Evolutionary conservation across 2,888 invertebrate species (phyloP).

Genomic region (Galerucella nymphaeae): DNA sequence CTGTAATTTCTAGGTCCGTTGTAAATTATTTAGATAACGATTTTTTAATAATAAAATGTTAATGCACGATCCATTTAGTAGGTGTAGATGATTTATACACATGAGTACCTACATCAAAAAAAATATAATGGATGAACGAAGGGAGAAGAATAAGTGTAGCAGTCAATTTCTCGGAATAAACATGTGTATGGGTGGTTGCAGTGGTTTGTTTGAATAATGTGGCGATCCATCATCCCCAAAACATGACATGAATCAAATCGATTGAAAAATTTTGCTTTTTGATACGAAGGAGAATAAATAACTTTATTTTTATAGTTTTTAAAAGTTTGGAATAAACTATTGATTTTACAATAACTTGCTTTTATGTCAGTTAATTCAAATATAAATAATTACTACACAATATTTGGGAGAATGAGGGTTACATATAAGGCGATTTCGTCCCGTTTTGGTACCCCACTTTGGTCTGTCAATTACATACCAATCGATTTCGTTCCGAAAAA

Average conservation of each 20-base stretch:
- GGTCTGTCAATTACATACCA: no score
- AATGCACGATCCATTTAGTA: conserved; percentile 6
- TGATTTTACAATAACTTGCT: no score
- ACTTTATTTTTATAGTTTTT: background rate
- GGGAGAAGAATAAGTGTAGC: conserved; percentile 13
- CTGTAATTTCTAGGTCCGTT: background rate
- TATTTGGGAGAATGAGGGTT: no score
- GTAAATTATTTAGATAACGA: background rate
- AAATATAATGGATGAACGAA: conserved; percentile 5
- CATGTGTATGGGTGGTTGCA: conserved; percentile 13
- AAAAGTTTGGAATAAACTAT: background rate
- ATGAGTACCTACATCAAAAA: background rate
- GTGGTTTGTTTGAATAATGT: conserved; percentile 22
- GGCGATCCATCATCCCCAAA: conserved; percentile 16
- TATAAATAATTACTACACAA: no score
- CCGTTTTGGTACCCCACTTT: no score
- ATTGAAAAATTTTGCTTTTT: conserved; percentile 3
- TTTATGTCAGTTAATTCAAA: no score
- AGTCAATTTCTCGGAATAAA: conserved; percentile 14
- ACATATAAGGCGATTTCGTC: no score
- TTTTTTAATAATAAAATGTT: conserved; percentile 7
- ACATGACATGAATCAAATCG: conserved; percentile 15
- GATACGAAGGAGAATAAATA: background rate
- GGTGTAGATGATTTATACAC: conserved; percentile 9
- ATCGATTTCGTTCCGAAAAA: no score